These are phyloP conservation scores for Leucoma salicis DNA, from an alignment of 2,888 invertebrate genomes.

Conservation along the genomic window DNA sequence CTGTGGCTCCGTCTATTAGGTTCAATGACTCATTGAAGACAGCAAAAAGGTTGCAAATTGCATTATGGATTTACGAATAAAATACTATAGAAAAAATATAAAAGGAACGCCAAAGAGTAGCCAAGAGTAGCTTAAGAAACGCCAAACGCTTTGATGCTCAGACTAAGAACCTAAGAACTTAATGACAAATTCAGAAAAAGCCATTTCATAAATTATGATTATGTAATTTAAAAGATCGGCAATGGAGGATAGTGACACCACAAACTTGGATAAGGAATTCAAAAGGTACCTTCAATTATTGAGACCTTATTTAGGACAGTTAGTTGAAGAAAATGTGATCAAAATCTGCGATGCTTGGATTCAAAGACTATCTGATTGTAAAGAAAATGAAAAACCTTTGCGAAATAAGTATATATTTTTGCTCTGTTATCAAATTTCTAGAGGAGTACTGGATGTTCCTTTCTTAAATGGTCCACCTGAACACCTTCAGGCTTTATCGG, in stretches of 20 bases:
- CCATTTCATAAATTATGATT: neutral
- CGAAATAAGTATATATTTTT: slow-evolving; percentile 66
- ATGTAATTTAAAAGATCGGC: neutral
- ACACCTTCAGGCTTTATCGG: slow-evolving; percentile 42
- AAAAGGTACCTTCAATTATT: slow-evolving; percentile 66
- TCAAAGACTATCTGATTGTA: slow-evolving; percentile 53
- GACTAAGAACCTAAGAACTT: too few species aligned
- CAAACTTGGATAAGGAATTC: slow-evolving; percentile 59
- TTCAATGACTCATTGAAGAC: too few species aligned
- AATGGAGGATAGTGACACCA: slow-evolving; percentile 52
- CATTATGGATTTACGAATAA: too few species aligned
- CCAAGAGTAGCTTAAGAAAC: too few species aligned
- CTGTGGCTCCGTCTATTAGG: too few species aligned
- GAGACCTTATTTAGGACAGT: slow-evolving; percentile 55
- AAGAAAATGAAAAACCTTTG: slow-evolving; percentile 51
- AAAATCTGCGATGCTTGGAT: slow-evolving; percentile 67
- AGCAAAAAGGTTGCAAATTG: too few species aligned
- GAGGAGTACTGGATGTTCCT: slow-evolving; percentile 57
- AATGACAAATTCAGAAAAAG: neutral
- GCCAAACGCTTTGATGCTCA: too few species aligned
- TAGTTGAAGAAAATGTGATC: slow-evolving; percentile 52
- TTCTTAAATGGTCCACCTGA: slow-evolving; percentile 53
- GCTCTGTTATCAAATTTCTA: slow-evolving; percentile 65
- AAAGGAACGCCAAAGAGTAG: too few species aligned
- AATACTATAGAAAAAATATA: too few species aligned